These are phyloP conservation scores for Thaumetopoea pityocampa DNA, from an alignment of 1,140 invertebrate species.

Conservation along the genomic window DNA sequence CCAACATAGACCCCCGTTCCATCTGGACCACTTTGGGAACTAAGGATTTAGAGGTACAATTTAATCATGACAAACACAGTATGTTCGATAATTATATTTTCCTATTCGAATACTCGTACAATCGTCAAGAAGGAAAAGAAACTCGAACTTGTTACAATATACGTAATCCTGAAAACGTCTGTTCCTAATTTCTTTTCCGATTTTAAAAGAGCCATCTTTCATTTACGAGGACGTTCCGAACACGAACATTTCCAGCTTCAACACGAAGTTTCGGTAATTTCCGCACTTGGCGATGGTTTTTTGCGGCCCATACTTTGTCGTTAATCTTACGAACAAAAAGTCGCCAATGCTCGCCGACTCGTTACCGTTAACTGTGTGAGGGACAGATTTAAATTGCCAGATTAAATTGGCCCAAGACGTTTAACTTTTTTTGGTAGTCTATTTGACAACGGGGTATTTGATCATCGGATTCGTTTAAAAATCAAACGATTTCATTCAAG, in stretches of 20 bases:
- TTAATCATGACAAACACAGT: no score
- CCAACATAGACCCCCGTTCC: no score
- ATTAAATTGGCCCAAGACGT: slow-evolving; percentile 36
- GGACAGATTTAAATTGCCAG: slow-evolving; percentile 57
- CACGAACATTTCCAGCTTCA: slow-evolving; percentile 67
- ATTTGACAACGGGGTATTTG: no score
- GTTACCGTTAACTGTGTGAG: slow-evolving; percentile 54
- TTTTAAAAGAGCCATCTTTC: slow-evolving; percentile 72
- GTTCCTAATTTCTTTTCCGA: slow-evolving; percentile 71
- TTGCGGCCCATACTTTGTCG: slow-evolving; percentile 64
- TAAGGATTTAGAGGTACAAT: no score
- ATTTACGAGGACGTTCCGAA: slow-evolving; percentile 70
- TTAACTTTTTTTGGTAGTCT: slow-evolving; percentile 14
- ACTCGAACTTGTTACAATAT: slow-evolving; percentile 48
- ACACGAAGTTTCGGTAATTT: slow-evolving; percentile 72
- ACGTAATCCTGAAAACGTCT: slow-evolving; percentile 67
- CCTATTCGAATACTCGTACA: slow-evolving; percentile 3
- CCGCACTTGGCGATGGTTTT: slow-evolving; percentile 62
- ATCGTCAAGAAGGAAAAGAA: slow-evolving; percentile 23
- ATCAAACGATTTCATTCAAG: no score
- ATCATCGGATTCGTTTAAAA: no score
- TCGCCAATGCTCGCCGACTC: slow-evolving; percentile 43
- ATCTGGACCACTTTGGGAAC: no score
- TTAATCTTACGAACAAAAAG: slow-evolving; percentile 71
- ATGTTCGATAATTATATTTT: not conserved